Evolutionary conservation across 2,888 invertebrate species (phyloP), one percentile per base, ranked within the genome.

Genomic region (Parnassius mnemosyne): DNA sequence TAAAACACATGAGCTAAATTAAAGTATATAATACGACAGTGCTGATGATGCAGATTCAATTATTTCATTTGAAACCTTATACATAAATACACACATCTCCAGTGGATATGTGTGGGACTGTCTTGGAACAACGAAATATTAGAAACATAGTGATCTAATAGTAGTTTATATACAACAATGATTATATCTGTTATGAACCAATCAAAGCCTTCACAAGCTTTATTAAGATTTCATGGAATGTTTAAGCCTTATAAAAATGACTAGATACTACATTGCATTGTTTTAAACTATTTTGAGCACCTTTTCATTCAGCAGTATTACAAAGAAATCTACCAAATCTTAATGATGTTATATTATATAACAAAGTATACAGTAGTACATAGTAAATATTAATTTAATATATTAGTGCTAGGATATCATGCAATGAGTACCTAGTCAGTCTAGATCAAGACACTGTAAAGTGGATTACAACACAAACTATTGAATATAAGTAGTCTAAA

Each of bases 201-300:
- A 87, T 85, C 77, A 77, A 79, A 81, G 78, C 80, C 81, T 84
- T 83, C 73, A 83, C 75, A 80, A 81, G 78, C 81, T 83, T 82
- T 81, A 79, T 79, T 75, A 74, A 79, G 80, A 83, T 83, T 81
- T 85, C 80, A 84, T 90, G 89, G 89, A 90, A 90, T 90, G 89
- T 90, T 88, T 84, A 85, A 88, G 87, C 87, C 83, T 84, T 83
- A 75, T 73, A 76, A 72, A 78, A 78, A 77, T 80, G 83, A 83
- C 84, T 83, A 83, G 80, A 83, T 80, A 84, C 78, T 77, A 69
- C 74, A 81, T 78, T 81, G 78, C 71, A 74, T 68, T 60, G 52
- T 65, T 68, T 67, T 65, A 67, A 56, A 60, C 60, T 60, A 60
- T 64, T 64, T 64, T 56, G 63, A 64, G 63, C 63, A 64, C 63